Percentiles rank a stretch among this genome's conserved stretches.
These are phyloP conservation scores for Acutogordius australiensis DNA, from an alignment of 2,888 invertebrate genomes.

Conservation along the genomic window DNA sequence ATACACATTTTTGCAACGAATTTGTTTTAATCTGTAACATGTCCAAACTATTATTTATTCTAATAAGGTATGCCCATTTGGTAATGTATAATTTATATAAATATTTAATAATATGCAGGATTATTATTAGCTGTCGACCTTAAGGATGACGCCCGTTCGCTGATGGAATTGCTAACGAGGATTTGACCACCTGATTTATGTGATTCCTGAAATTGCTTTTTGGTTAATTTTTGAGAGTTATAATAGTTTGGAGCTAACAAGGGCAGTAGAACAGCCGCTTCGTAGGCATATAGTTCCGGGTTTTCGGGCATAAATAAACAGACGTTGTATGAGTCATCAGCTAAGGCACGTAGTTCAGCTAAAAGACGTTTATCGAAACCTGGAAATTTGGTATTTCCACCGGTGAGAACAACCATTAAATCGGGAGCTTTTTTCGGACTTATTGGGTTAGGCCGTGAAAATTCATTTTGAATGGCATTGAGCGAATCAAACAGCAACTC, in stretches of 20 bases:
- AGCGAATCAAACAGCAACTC: conserved; percentile 54
- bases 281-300: neutral
- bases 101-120: too few relatives aligned
- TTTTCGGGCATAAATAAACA: neutral
- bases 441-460: neutral
- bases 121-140: too few relatives aligned
- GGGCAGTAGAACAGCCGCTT: neutral
- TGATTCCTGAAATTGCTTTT: neutral
- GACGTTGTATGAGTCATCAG: neutral
- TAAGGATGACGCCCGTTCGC: too few relatives aligned
- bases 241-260: neutral
- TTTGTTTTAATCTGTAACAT: too few relatives aligned
- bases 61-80: too few relatives aligned
- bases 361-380: neutral
- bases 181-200: too few relatives aligned
- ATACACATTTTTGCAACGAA: too few relatives aligned
- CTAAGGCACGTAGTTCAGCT: neutral
- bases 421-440: neutral
- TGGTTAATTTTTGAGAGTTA: neutral
- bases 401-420: neutral
- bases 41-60: too few relatives aligned
- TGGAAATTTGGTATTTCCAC: neutral
- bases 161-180: too few relatives aligned
- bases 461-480: neutral
- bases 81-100: too few relatives aligned